Conservation (phyloP, 2,113 vertebrate genomes). For the Tinamus guttatus region DNA sequence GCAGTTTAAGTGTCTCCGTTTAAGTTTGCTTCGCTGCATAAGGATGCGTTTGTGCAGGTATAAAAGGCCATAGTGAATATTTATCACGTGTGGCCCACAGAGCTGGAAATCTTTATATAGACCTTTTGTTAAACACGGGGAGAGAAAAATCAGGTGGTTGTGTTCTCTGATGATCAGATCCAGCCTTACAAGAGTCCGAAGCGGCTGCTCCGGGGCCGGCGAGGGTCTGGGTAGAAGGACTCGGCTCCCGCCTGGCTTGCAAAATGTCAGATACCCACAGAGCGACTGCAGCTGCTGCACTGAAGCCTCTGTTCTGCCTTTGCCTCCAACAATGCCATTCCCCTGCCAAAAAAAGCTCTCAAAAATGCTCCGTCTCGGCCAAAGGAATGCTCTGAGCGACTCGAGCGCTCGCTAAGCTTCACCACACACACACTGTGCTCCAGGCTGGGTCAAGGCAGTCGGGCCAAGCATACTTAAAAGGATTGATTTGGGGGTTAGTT, state of each 20-base stretch:
- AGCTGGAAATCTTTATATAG: background rate
- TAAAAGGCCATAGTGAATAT: background rate
- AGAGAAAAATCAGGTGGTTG: background rate
- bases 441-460: background rate
- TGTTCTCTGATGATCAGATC: background rate
- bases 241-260: background rate
- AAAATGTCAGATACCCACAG: fast-evolving
- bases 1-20: slow-evolving; percentile 4
- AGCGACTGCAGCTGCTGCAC: background rate
- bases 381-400: background rate
- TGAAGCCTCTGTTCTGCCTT: background rate
- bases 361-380: background rate
- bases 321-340: background rate
- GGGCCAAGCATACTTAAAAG: background rate
- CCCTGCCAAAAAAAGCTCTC: background rate
- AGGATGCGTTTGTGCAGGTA: background rate
- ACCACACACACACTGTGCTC: background rate
- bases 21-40: background rate
- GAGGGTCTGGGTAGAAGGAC: background rate
- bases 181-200: background rate
- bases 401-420: background rate
- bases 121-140: background rate
- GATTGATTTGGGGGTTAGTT: background rate
- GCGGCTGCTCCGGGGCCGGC: background rate
- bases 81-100: background rate